phyloP scores from a whole-genome alignment of 1,140 invertebrate genomes.

The Eufriesea mexicana region DNA sequence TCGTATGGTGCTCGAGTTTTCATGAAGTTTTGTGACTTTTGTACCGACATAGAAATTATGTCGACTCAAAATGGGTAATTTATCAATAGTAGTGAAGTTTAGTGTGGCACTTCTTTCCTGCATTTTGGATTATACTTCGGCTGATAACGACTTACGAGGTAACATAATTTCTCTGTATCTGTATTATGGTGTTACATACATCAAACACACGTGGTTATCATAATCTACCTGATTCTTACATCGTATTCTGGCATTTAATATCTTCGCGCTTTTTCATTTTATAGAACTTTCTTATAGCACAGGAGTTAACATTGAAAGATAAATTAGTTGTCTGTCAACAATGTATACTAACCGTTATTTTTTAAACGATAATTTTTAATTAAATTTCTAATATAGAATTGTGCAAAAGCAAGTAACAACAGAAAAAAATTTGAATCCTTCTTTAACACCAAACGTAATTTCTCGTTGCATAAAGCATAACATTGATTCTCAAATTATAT shows the following conservation, averaged over 20 bases:
- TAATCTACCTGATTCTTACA: not conserved
- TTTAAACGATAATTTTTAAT: not conserved
- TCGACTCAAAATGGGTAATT: conserved; percentile 78
- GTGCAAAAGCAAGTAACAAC: not conserved
- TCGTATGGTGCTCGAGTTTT: conserved; percentile 46
- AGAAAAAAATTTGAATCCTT: not conserved
- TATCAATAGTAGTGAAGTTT: conserved; percentile 76
- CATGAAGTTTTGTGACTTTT: conserved; percentile 53
- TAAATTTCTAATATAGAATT: not conserved
- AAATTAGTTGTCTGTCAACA: not conserved
- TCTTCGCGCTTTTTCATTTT: not conserved
- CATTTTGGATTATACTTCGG: conserved; percentile 76
- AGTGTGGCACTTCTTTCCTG: conserved; percentile 74
- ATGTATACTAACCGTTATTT: not conserved
- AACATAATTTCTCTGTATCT: conserved; percentile 29
- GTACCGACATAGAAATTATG: conserved; percentile 73
- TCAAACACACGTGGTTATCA: conserved; percentile 28
- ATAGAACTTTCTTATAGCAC: not conserved
- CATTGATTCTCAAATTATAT: not conserved
- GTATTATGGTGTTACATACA: not conserved
- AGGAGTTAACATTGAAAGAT: not conserved
- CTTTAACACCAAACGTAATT: not conserved
- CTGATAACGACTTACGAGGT: conserved; percentile 74
- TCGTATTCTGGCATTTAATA: not conserved
- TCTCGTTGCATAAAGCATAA: not conserved